Percentiles rank a stretch among this genome's conserved stretches.
Evolutionary conservation across 2,888 invertebrate genomes (phyloP).

Genomic region (Orthonychiurus folsomi): DNA sequence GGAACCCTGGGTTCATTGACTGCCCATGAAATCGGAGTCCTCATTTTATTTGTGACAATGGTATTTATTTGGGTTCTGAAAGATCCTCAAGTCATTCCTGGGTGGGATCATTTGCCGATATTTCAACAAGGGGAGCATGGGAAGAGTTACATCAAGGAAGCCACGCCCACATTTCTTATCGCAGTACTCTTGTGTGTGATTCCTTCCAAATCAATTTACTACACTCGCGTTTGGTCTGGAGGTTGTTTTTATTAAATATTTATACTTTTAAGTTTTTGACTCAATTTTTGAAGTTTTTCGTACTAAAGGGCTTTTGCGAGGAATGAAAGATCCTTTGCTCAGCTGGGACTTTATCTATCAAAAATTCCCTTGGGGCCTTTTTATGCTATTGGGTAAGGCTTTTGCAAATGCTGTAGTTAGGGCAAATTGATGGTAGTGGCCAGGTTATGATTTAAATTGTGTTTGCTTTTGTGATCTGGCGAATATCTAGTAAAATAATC

Average conservation of each 20-base stretch:
- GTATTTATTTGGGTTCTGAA: slow-evolving; percentile 82
- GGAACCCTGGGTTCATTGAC: slow-evolving; percentile 66
- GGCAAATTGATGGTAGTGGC: too few relatives aligned
- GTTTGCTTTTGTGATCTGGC: too few relatives aligned
- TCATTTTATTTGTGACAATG: slow-evolving; percentile 56
- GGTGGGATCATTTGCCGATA: slow-evolving; percentile 56
- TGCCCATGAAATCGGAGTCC: slow-evolving; percentile 64
- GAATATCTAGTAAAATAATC: too few relatives aligned
- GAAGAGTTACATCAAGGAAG: slow-evolving; percentile 38
- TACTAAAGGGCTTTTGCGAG: slow-evolving; percentile 27
- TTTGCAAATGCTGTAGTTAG: too few relatives aligned
- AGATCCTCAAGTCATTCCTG: slow-evolving; percentile 74
- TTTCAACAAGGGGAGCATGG: slow-evolving; percentile 29
- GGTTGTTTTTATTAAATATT: slow-evolving; percentile 19
- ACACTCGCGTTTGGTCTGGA: slow-evolving; percentile 27
- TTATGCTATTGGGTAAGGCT: slow-evolving; percentile 33
- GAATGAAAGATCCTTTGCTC: slow-evolving; percentile 34
- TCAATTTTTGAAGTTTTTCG: slow-evolving; percentile 9
- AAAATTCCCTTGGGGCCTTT: slow-evolving; percentile 39
- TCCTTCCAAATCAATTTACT: slow-evolving; percentile 31
- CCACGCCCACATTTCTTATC: slow-evolving; percentile 34
- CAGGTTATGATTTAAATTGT: too few relatives aligned
- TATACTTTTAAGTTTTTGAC: too few relatives aligned
- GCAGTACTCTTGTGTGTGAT: slow-evolving; percentile 31
- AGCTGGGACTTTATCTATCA: slow-evolving; percentile 31